Evolutionary conservation across 2,797 vertebrate species (phyloP).

Genomic region (Momotus momota): DNA sequence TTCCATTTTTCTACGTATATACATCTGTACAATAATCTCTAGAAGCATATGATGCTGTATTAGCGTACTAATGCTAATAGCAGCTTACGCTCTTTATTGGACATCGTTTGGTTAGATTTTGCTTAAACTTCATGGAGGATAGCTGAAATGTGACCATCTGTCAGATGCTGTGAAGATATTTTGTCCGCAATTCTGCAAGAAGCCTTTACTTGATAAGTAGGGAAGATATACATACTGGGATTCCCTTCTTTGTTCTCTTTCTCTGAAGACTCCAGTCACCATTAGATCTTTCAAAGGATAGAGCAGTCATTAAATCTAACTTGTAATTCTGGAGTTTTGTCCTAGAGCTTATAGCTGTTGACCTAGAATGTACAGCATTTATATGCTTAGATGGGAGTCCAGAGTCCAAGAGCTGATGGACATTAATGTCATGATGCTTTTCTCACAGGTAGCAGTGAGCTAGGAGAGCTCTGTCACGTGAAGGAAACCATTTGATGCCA

Average conservation of each 20-base stretch:
- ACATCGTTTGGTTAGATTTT: background rate
- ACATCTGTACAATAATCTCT: background rate
- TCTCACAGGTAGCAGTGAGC: background rate
- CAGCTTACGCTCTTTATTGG: background rate
- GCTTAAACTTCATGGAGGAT: background rate
- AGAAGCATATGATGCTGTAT: background rate
- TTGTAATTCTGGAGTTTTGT: background rate
- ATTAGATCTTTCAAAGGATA: background rate
- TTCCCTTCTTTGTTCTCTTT: background rate
- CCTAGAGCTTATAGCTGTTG: background rate
- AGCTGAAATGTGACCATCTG: background rate
- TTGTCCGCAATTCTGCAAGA: background rate
- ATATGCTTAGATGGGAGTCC: background rate
- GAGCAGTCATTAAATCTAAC: background rate
- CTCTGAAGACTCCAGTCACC: background rate
- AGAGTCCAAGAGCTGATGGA: background rate
- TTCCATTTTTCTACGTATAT: background rate
- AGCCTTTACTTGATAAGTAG: background rate
- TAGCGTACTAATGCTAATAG: background rate
- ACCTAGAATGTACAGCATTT: background rate
- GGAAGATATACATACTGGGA: background rate
- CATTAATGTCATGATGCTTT: background rate
- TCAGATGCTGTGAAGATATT: background rate
- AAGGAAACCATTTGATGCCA: background rate
- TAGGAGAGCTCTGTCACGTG: background rate